Evolutionary conservation across 2,113 vertebrate genomes (phyloP).

Genomic region (Holacanthus passer): DNA sequence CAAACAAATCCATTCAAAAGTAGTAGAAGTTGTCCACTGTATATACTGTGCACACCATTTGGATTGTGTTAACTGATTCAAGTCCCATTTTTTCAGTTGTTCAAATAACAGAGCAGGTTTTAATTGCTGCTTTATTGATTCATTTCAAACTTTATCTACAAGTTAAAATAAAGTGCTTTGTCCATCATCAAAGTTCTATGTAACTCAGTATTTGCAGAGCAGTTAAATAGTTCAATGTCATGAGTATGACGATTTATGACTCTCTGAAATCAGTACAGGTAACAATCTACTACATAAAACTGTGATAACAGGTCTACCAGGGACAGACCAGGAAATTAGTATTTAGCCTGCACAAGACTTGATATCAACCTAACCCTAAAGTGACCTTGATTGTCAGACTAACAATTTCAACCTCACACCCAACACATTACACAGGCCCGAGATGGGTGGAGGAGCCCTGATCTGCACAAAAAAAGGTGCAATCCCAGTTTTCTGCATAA

Average conservation of each 20-base stretch:
- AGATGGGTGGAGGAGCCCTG: not conserved
- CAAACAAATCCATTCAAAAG: not conserved
- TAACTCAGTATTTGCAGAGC: not conserved
- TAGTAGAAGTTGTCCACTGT: not conserved
- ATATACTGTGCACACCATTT: not conserved
- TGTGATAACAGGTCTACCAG: not conserved
- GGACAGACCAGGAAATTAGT: not conserved
- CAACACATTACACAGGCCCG: not conserved
- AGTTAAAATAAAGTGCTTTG: not conserved
- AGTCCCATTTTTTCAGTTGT: not conserved
- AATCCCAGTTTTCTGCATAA: slow-evolving; percentile 16
- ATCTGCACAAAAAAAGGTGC: slow-evolving; percentile 4
- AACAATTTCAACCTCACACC: not conserved
- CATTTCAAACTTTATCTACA: not conserved
- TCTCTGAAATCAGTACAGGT: not conserved
- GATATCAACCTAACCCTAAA: not conserved
- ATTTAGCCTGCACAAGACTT: not conserved
- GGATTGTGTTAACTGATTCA: not conserved
- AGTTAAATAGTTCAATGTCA: not conserved
- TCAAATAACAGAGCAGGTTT: not conserved
- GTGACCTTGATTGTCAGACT: slow-evolving; percentile 4
- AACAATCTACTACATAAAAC: not conserved
- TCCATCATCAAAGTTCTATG: not conserved
- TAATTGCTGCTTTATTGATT: not conserved
- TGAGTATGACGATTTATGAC: not conserved